Evolutionary conservation across 2,113 vertebrate species (phyloP).

Genomic region (Macrotis lagotis): DNA sequence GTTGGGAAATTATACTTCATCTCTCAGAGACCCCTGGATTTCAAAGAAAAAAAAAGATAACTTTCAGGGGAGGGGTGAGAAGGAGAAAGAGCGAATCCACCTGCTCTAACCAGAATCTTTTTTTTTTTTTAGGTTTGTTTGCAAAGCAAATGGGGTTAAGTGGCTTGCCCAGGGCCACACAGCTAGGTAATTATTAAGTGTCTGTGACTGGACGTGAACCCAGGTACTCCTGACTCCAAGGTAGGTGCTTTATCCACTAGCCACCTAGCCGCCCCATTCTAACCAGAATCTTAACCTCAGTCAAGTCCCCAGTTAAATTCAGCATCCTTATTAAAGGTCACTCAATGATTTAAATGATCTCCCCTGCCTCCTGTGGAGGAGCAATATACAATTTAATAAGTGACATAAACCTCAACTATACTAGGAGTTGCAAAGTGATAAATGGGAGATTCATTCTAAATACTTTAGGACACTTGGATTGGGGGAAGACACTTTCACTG

Average conservation of each 20-base stretch:
- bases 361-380: background rate
- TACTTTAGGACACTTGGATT: background rate
- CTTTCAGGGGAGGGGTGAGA: background rate
- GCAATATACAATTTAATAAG: too few species aligned
- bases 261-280: too few species aligned
- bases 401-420: background rate
- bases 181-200: too few species aligned
- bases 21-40: background rate
- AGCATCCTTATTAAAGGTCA: background rate
- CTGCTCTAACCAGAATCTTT: background rate
- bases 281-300: background rate
- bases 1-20: background rate
- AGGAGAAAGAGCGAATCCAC: too few species aligned
- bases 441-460: background rate
- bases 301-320: background rate
- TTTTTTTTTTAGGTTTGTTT: too few species aligned
- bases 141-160: too few species aligned
- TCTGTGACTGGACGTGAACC: too few species aligned
- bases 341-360: background rate
- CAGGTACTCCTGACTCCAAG: too few species aligned
- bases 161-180: too few species aligned
- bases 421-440: background rate
- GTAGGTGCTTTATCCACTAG: too few species aligned
- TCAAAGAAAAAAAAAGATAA: background rate
- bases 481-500: background rate